A percentile compares a stretch with the other conserved stretches of the same genome.
These are phyloP conservation scores for Acanthosepion esculentum DNA, from an alignment of 2,888 invertebrate species.

Conservation along the genomic window DNA sequence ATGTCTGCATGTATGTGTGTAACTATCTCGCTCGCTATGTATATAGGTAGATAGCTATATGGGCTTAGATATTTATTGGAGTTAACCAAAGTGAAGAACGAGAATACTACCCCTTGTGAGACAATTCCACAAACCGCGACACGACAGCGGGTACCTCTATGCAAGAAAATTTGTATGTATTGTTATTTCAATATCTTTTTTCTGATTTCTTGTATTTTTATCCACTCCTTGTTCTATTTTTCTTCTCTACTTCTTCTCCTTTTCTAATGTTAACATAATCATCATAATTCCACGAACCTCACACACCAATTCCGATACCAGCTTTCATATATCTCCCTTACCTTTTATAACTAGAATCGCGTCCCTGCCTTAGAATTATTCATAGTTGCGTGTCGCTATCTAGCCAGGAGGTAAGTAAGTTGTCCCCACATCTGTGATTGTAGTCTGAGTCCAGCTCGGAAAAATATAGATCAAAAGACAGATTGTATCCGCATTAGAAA, in stretches of 20 bases:
- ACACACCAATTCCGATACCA: neutral
- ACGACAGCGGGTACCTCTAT: too few relatives aligned
- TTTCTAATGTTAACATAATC: neutral
- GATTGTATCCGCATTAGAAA: neutral
- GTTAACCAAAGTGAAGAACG: neutral
- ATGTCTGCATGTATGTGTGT: too few relatives aligned
- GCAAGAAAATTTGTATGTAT: too few relatives aligned
- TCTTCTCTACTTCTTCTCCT: neutral
- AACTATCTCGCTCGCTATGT: too few relatives aligned
- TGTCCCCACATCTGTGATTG: constrained; percentile 33
- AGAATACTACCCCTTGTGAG: neutral
- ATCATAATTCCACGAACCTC: neutral
- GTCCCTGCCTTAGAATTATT: neutral
- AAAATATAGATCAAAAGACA: neutral
- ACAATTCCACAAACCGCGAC: neutral
- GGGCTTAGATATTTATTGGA: neutral
- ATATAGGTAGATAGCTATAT: neutral
- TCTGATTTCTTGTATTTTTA: neutral
- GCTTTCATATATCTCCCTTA: neutral
- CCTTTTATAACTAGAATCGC: neutral
- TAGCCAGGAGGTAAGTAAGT: constrained; percentile 18
- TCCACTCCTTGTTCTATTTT: neutral
- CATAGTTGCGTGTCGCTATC: neutral
- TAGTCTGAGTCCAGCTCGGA: constrained; percentile 33
- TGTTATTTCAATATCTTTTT: too few relatives aligned